Evolutionary conservation across 92 coral and sea anemone species (phyloP), one percentile per base, ranked within the genome.

Genomic region (Parazoanthus swiftii): DNA sequence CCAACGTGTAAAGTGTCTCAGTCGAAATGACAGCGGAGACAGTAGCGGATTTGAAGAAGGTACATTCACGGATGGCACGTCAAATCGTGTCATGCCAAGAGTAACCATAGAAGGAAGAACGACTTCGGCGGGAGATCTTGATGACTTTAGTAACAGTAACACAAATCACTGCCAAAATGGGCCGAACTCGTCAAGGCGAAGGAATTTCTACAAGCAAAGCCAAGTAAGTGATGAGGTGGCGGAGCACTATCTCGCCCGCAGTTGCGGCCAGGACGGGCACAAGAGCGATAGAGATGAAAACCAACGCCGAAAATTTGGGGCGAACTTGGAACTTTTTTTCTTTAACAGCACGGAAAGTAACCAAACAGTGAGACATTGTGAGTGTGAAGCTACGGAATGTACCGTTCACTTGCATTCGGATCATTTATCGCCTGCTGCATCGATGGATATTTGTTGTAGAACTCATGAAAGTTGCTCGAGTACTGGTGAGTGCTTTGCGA

Each of bases 41-140:
- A 93, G 98, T 50, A 95, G 98, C n/a, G 98, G 98, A 6, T 95
- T 95, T 87, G 98, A 90, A 72, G 98, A 95, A 80, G 95, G 90
- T 74, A 58, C 51, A 1, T 54, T 75, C 51, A 46, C 65, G 25
- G 90, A 88, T 1, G 51, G 35, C 33, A 15, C 66, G n/a, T 11
- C 37, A 10, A 71, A 43, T 70, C 43, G 65, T 33, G 33, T 35
- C 7, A 25, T 71, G 29, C 54, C 87, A 3, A 25, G 39, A 5
- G 20, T 71, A 8, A 65, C 54, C 10, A 39, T 67, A 23, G 77
- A 82, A 42, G 76, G 56, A 44, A 78, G 72, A 70, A 21, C 37
- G 6, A 71, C 43, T 68, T 68, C 56, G 35, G 54, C 48, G 25
- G 51, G 7, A 25, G 51, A 72, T 29, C 37, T 43, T 70, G 75